These are phyloP conservation scores for Diadegma fenestrale DNA, from an alignment of 2,888 invertebrate species.

Conservation along the genomic window DNA sequence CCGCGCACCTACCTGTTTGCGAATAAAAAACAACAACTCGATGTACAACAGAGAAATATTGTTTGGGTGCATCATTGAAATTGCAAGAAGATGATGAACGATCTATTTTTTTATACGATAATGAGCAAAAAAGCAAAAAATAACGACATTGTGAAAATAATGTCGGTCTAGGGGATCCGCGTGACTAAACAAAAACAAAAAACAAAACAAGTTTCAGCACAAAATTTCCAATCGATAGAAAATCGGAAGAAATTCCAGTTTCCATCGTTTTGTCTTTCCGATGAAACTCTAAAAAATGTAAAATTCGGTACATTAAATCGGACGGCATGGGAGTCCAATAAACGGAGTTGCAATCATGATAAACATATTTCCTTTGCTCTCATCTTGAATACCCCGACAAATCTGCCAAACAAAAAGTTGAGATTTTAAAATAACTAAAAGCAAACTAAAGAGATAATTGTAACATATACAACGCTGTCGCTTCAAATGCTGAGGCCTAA, in stretches of 20 bases:
- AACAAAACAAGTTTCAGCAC: constrained; percentile 11
- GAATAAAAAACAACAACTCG: constrained; percentile 28
- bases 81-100: constrained; percentile 5
- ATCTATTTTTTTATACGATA: constrained; percentile 59
- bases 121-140: constrained; percentile 20
- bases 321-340: constrained; percentile 3
- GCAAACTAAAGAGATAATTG: constrained; percentile 18
- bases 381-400: constrained; percentile 29
- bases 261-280: constrained; percentile 20
- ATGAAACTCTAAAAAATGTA: constrained; percentile 15
- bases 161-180: not conserved
- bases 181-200: not conserved
- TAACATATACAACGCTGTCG: constrained; percentile 52
- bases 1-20: constrained; percentile 54
- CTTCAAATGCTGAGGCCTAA: constrained; percentile 64
- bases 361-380: constrained; percentile 35
- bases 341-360: constrained; percentile 49
- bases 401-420: constrained; percentile 27
- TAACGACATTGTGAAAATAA: not conserved
- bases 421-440: constrained; percentile 7
- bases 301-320: not conserved
- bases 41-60: constrained; percentile 36
- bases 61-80: constrained; percentile 30
- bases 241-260: not conserved
- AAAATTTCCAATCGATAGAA: not conserved